These are phyloP conservation scores for Mesitornis unicolor DNA, from an alignment of 2,113 vertebrate species.

Conservation along the genomic window DNA sequence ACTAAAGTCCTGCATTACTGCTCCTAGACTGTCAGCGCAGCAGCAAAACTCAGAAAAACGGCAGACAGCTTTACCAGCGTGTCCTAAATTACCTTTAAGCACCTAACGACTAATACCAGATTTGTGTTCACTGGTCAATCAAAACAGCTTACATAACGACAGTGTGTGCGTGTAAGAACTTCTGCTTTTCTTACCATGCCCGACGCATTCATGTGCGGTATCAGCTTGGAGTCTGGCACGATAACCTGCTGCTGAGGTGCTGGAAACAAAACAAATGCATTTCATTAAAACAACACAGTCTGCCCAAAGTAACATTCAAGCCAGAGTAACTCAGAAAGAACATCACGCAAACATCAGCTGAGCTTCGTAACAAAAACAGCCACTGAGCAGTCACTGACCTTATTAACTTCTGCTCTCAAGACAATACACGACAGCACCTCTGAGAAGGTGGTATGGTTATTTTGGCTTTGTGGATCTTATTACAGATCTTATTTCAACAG, in stretches of 20 bases:
- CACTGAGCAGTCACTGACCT: not conserved
- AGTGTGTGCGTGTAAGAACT: not conserved
- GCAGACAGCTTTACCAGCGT: not conserved
- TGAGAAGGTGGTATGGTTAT: not conserved
- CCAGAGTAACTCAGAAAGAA: not conserved
- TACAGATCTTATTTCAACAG: not conserved
- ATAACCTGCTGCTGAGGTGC: constrained; percentile 95
- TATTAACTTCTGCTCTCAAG: not conserved
- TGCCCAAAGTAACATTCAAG: not conserved
- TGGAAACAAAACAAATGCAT: constrained; percentile 44
- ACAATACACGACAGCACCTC: not conserved
- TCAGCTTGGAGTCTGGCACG: constrained; percentile 91
- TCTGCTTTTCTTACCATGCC: constrained; percentile 85
- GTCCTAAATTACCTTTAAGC: not conserved
- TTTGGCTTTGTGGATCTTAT: not conserved
- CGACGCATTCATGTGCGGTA: constrained; percentile 92
- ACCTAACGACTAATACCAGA: not conserved
- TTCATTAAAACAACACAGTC: not conserved
- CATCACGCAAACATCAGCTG: not conserved
- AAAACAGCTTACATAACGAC: not conserved
- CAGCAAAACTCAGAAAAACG: not conserved
- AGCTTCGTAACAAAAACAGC: not conserved
- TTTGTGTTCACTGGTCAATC: not conserved
- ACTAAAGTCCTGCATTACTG: not conserved
- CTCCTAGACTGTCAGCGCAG: not conserved